phyloP scores from a whole-genome alignment of 37 sponge, comb jelly and placozoan genomes.

The Ianthella basta region DNA sequence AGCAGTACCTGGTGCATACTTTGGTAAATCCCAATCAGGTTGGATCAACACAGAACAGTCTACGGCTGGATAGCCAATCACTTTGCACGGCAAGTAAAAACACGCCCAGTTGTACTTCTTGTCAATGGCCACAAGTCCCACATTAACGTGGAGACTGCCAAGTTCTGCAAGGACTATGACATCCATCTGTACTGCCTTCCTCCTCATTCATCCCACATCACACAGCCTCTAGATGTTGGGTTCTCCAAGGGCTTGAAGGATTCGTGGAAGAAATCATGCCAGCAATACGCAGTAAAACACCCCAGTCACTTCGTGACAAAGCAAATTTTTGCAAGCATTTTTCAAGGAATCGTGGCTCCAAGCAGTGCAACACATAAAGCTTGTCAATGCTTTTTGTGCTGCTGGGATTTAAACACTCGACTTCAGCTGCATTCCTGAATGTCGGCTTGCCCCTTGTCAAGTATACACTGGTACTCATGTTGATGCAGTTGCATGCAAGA shows the following conservation, averaged over 20 bases:
- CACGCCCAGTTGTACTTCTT: slow-evolving; percentile 24
- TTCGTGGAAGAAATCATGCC: not conserved
- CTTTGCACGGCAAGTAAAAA: slow-evolving; percentile 34
- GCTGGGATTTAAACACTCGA: not conserved
- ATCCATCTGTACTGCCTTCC: slow-evolving; percentile 31
- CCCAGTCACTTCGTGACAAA: not conserved
- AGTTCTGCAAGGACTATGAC: slow-evolving; percentile 1
- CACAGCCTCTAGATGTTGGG: slow-evolving; percentile 27
- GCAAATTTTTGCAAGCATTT: not conserved
- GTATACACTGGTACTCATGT: not conserved
- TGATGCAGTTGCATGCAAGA: not conserved
- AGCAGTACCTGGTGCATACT: slow-evolving; percentile 28
- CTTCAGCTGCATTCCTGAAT: not conserved
- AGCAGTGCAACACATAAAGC: not conserved
- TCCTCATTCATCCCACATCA: slow-evolving; percentile 27
- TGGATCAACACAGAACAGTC: slow-evolving; percentile 44
- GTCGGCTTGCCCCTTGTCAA: not conserved
- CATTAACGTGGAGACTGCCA: not conserved
- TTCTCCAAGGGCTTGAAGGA: not conserved
- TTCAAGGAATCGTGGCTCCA: slow-evolving; percentile 3
- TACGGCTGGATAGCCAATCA: slow-evolving; percentile 61
- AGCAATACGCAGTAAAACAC: not conserved
- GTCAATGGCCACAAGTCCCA: slow-evolving; percentile 16
- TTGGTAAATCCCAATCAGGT: slow-evolving; percentile 37
- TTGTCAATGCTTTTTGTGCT: not conserved